Percentiles rank a stretch among this genome's conserved stretches.
These are phyloP conservation scores for Trichonephila clavipes DNA, from an alignment of 1,140 invertebrate genomes.

Conservation along the genomic window DNA sequence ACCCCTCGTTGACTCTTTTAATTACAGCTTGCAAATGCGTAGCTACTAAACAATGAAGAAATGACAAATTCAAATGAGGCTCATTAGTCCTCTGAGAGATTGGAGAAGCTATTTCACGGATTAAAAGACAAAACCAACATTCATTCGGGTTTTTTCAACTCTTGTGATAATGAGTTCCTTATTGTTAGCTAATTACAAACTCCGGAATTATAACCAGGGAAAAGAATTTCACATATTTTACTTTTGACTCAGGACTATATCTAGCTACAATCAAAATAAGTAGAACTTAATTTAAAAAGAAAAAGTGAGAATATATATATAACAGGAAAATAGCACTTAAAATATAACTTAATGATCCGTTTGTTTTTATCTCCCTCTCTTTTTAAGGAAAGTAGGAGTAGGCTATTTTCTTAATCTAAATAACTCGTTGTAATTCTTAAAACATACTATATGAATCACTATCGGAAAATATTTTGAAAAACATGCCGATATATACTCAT, in stretches of 20 bases:
- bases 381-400: not conserved
- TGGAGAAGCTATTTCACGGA: not conserved
- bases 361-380: not conserved
- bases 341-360: not conserved
- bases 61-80: conserved; percentile 25
- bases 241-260: not conserved
- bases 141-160: not conserved
- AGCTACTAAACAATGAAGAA: not conserved
- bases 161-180: not conserved
- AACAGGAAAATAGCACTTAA: not conserved
- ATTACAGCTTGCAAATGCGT: not conserved
- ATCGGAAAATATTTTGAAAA: not conserved
- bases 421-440: not conserved
- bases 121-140: not conserved
- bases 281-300: not conserved
- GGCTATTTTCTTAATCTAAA: not conserved
- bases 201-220: not conserved
- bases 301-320: not conserved
- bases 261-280: not conserved
- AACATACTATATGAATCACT: not conserved
- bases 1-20: not conserved
- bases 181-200: conserved; percentile 44
- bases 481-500: too few relatives aligned
- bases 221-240: not conserved
- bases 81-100: not conserved